Percentiles rank a stretch among this genome's conserved stretches.
Evolutionary conservation across 2,113 vertebrate species (phyloP).

Genomic region (zebrafish (Danio rerio)): DNA sequence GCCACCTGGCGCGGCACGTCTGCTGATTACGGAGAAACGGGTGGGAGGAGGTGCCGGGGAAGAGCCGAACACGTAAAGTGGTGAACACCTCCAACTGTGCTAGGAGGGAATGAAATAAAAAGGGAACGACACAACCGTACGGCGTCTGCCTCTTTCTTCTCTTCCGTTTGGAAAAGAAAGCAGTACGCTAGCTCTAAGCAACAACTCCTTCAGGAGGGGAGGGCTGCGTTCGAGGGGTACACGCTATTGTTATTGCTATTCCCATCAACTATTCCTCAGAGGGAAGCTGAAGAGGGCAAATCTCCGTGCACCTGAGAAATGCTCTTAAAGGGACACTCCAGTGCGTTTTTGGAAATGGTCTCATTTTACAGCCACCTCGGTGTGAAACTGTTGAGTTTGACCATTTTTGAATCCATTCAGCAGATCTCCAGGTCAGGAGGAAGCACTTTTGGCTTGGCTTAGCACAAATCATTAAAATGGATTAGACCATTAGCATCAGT

Average conservation of each 20-base stretch:
- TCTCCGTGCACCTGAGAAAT: not conserved
- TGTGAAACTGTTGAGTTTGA: too few species aligned
- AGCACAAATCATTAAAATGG: too few species aligned
- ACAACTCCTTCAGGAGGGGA: not conserved
- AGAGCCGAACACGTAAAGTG: constrained; percentile 23
- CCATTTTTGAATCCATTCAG: too few species aligned
- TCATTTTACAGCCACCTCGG: too few species aligned
- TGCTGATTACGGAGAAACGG: constrained; percentile 7
- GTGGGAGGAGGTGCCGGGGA: not conserved
- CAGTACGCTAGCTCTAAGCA: constrained; percentile 6
- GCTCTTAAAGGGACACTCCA: too few species aligned
- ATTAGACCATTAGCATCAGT: too few species aligned
- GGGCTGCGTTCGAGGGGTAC: not conserved
- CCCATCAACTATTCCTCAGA: constrained; percentile 29
- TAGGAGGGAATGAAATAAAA: not conserved
- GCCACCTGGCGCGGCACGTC: constrained; percentile 12
- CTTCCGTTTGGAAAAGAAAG: not conserved
- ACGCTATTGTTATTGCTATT: constrained; percentile 10
- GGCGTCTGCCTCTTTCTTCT: not conserved
- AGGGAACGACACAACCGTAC: constrained; percentile 17
- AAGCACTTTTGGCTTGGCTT: too few species aligned
- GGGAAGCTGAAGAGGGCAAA: not conserved
- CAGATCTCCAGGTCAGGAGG: too few species aligned
- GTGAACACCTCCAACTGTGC: constrained; percentile 39
- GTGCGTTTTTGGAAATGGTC: too few species aligned